Evolutionary conservation across 2,113 vertebrate species (phyloP).

Genomic region (Phainopepla nitens): DNA sequence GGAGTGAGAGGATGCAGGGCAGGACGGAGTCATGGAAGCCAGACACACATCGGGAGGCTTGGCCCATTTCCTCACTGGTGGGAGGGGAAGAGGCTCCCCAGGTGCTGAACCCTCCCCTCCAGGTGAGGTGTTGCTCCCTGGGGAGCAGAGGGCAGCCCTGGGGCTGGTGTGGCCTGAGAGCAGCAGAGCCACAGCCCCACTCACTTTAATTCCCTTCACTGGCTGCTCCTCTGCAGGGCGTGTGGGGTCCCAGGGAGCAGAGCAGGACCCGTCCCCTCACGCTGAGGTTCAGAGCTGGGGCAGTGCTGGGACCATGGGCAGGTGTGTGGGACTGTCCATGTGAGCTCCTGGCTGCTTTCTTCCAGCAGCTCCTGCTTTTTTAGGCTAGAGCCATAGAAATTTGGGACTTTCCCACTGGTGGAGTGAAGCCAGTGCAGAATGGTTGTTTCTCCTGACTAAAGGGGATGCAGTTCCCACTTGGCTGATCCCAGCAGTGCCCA

Average conservation of each 20-base stretch:
- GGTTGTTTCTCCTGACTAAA: background rate
- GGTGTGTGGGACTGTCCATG: rapidly evolving
- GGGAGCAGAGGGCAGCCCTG: background rate
- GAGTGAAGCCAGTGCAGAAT: background rate
- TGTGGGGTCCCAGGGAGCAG: background rate
- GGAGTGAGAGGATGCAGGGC: background rate
- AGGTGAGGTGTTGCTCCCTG: background rate
- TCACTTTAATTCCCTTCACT: rapidly evolving
- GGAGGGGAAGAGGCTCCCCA: background rate
- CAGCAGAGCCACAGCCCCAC: background rate
- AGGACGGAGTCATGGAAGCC: background rate
- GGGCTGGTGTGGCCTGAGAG: background rate
- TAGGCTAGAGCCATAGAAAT: rapidly evolving
- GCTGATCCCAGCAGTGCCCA: background rate
- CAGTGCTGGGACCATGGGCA: rapidly evolving
- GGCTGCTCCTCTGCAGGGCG: background rate
- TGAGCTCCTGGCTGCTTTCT: background rate
- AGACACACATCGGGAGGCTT: rapidly evolving
- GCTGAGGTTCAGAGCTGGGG: background rate
- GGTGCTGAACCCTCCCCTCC: background rate
- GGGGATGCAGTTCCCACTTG: background rate
- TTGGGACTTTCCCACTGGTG: rapidly evolving
- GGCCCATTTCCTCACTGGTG: background rate
- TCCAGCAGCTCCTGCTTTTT: background rate
- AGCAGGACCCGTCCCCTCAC: background rate